Conservation (phyloP, 2,113 vertebrate genomes). For the Xenopus borealis region DNA sequence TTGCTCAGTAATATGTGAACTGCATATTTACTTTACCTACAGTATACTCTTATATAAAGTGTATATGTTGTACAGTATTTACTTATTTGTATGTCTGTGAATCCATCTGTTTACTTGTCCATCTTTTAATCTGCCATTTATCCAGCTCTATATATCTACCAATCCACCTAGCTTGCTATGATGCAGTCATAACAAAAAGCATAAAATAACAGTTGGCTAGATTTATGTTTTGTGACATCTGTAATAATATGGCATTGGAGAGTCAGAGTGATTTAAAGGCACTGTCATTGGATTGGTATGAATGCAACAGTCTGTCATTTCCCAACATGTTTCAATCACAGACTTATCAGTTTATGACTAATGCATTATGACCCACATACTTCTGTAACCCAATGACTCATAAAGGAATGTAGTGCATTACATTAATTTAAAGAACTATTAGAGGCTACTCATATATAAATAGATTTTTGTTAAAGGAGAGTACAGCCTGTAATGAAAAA, state of each 20-base stretch:
- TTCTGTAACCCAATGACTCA: neutral
- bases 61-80: too few relatives aligned
- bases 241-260: neutral
- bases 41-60: too few relatives aligned
- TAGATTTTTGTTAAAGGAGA: too few relatives aligned
- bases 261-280: neutral
- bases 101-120: too few relatives aligned
- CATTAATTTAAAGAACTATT: neutral
- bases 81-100: too few relatives aligned
- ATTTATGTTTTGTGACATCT: neutral
- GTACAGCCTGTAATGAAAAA: too few relatives aligned
- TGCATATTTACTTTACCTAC: too few relatives aligned
- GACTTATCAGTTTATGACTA: neutral
- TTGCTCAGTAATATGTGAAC: too few relatives aligned
- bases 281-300: neutral
- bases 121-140: too few relatives aligned
- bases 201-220: neutral
- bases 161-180: too few relatives aligned
- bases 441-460: too few relatives aligned
- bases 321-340: neutral
- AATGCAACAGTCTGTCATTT: neutral
- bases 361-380: neutral
- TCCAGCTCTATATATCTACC: too few relatives aligned
- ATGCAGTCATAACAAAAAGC: neutral
- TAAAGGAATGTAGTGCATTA: neutral